Percentiles rank a stretch among this genome's conserved stretches.
These are phyloP conservation scores for Erythrolamprus reginae DNA, from an alignment of 2,113 vertebrate genomes.

Conservation along the genomic window DNA sequence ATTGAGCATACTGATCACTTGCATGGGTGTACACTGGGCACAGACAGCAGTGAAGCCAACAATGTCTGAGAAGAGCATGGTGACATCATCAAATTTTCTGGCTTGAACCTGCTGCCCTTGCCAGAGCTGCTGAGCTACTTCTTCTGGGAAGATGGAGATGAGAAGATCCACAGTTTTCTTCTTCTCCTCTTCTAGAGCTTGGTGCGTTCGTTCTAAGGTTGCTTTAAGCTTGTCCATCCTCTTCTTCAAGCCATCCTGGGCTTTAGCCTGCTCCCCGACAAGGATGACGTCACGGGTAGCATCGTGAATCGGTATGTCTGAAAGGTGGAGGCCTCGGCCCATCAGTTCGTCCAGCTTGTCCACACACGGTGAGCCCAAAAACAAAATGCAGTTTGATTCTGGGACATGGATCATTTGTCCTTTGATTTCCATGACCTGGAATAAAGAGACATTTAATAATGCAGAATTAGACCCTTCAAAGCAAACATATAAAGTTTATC, in stretches of 20 bases:
- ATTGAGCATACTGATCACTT: slow-evolving; percentile 99
- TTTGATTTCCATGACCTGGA: slow-evolving; percentile 96
- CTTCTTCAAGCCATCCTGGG: slow-evolving; percentile 96
- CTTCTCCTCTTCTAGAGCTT: slow-evolving; percentile 95
- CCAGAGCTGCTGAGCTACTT: slow-evolving; percentile 96
- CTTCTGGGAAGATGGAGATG: slow-evolving; percentile 95
- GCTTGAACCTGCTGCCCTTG: slow-evolving; percentile 91
- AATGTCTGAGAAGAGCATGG: slow-evolving; percentile 98
- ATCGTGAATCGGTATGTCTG: slow-evolving; percentile 96
- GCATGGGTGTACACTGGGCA: slow-evolving; percentile 96
- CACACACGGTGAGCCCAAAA: slow-evolving; percentile 94
- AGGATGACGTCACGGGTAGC: slow-evolving; percentile 95
- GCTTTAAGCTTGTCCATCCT: slow-evolving; percentile 98
- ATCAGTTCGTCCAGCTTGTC: slow-evolving; percentile 97
- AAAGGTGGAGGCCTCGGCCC: slow-evolving; percentile 93
- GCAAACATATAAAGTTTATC: not conserved
- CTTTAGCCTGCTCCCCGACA: slow-evolving; percentile 96
- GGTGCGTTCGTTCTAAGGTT: slow-evolving; percentile 90
- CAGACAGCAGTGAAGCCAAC: slow-evolving; percentile 98
- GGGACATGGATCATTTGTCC: slow-evolving; percentile 98
- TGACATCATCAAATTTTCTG: slow-evolving; percentile 95
- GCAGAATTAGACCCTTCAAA: not conserved
- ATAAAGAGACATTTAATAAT: slow-evolving; percentile 35
- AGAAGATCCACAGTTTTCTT: slow-evolving; percentile 95
- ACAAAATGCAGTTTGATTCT: slow-evolving; percentile 90